Evolutionary conservation across 1,140 invertebrate species (phyloP).

Genomic region (Eumaeus atala): DNA sequence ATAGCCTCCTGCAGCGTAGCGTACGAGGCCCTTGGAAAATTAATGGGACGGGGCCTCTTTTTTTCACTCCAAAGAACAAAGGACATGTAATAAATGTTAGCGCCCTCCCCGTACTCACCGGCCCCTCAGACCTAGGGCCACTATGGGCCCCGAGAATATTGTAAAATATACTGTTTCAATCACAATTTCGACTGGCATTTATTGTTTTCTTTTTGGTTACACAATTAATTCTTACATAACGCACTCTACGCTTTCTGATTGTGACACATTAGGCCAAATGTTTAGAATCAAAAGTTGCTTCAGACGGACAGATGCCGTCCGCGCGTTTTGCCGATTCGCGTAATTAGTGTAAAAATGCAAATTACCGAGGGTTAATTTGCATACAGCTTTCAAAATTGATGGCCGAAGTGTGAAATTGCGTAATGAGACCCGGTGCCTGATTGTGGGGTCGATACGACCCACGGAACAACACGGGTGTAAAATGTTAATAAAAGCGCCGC

Average conservation of each 20-base stretch:
- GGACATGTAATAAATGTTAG: no score
- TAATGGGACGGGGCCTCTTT: no score
- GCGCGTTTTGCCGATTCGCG: neutral
- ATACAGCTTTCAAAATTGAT: slow-evolving; percentile 47
- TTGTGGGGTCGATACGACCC: slow-evolving; percentile 32
- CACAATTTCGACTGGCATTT: no score
- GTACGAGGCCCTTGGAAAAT: no score
- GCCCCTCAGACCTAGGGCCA: no score
- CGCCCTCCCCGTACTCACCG: no score
- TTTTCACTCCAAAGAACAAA: no score
- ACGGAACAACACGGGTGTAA: slow-evolving; percentile 22
- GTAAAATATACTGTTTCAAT: no score
- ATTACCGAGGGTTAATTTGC: slow-evolving; percentile 28
- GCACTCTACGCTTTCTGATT: slow-evolving; percentile 4
- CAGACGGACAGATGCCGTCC: slow-evolving; percentile 1
- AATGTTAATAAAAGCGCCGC: slow-evolving; percentile 7
- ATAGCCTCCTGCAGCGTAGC: no score
- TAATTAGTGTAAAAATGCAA: slow-evolving; percentile 17
- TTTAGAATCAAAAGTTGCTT: neutral
- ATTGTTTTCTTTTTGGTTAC: no score
- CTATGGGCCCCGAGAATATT: no score
- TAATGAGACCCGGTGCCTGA: slow-evolving; percentile 34
- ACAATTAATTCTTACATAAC: neutral
- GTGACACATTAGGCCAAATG: neutral
- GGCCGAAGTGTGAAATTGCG: slow-evolving; percentile 47